Conservation (phyloP, 2,113 vertebrate species). For the Maccullochella peelii region DNA sequence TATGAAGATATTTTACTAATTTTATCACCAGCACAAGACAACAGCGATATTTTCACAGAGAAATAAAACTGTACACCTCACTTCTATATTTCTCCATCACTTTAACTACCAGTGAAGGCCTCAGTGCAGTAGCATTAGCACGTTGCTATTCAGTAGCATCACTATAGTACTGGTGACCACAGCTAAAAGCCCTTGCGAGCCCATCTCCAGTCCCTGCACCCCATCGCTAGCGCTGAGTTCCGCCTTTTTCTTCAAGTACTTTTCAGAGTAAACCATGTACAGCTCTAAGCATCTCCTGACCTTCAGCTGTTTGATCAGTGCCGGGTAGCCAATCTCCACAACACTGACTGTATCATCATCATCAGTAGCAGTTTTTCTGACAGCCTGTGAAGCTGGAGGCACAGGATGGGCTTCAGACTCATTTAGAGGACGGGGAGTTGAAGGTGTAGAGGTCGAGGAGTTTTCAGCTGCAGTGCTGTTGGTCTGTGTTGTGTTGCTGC, state of each 20-base stretch:
- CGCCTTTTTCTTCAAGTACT: constrained; percentile 33
- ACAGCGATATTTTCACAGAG: neutral
- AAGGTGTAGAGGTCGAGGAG: constrained; percentile 2
- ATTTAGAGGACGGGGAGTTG: neutral
- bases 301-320: constrained; percentile 82
- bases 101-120: neutral
- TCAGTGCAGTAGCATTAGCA: constrained; percentile 13
- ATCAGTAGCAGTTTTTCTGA: neutral
- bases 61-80: neutral
- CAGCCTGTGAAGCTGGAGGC: constrained; percentile 13
- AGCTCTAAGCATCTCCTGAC: constrained; percentile 77
- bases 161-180: constrained; percentile 21
- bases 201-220: constrained; percentile 9
- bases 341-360: constrained; percentile 78
- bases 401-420: neutral
- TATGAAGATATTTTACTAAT: neutral
- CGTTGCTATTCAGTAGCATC: constrained; percentile 42
- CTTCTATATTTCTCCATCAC: neutral
- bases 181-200: constrained; percentile 14
- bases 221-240: neutral
- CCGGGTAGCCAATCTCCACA: constrained; percentile 83
- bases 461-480: constrained; percentile 17
- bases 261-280: constrained; percentile 78
- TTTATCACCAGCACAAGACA: neutral
- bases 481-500: neutral